Conservation (phyloP, 2,113 vertebrate genomes). For the Ophthalmotilapia sp. region DNA sequence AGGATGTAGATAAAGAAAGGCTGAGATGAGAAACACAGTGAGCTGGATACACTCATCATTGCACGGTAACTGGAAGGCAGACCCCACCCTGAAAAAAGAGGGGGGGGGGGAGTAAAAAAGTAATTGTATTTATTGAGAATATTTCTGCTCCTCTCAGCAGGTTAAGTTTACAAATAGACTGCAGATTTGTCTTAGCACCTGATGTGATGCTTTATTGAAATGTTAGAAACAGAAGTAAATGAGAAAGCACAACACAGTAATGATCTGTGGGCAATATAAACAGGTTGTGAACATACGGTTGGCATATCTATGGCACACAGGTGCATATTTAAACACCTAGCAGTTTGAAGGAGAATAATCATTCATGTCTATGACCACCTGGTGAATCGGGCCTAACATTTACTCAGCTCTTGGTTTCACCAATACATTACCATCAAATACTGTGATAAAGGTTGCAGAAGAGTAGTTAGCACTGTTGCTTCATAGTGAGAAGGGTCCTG, state of each 20-base stretch:
- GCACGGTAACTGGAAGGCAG: neutral
- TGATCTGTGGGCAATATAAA: neutral
- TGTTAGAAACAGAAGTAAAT: neutral
- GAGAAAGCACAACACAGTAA: neutral
- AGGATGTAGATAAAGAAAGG: neutral
- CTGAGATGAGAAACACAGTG: constrained; percentile 4
- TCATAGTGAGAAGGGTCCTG: neutral
- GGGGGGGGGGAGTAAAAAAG: rapidly evolving
- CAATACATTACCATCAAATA: neutral
- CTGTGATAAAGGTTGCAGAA: neutral
- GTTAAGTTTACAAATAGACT: neutral
- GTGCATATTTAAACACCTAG: neutral
- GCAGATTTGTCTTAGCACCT: neutral
- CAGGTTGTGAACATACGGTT: neutral
- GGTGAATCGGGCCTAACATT: neutral
- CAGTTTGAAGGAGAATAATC: neutral
- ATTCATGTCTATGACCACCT: neutral
- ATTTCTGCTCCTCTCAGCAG: neutral
- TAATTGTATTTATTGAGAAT: neutral
- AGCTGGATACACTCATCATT: neutral
- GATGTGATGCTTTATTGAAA: neutral
- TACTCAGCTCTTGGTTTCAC: neutral
- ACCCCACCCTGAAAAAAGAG: rapidly evolving
- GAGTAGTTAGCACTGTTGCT: neutral
- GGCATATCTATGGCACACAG: neutral